A percentile compares a stretch with the other conserved stretches of the same genome.
phyloP scores from a whole-genome alignment of 2,797 vertebrate genomes.

The Podarcis siculus region DNA sequence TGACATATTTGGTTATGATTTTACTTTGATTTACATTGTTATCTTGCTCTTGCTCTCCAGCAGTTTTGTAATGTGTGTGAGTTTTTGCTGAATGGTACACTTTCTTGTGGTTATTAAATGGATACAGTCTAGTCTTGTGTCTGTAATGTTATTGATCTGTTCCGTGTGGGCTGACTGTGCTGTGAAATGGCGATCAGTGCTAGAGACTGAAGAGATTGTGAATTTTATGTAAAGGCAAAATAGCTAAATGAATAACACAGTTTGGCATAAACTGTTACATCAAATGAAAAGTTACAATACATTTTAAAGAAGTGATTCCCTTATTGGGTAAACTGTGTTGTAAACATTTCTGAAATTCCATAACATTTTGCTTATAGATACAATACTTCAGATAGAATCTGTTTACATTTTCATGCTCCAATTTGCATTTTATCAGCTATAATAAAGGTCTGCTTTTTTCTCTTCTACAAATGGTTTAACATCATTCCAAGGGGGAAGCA shows the following conservation, averaged over 20 bases:
- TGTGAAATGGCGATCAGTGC: slow-evolving; percentile 79
- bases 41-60: slow-evolving; percentile 31
- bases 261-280: slow-evolving; percentile 61
- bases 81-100: slow-evolving; percentile 80
- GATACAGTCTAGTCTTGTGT: slow-evolving; percentile 80
- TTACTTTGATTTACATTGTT: slow-evolving; percentile 53
- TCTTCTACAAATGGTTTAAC: neutral
- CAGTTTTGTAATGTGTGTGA: slow-evolving; percentile 49
- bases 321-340: neutral
- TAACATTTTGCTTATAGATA: neutral
- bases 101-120: slow-evolving; percentile 84
- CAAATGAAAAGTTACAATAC: neutral
- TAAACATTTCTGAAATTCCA: neutral
- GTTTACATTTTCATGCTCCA: neutral
- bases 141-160: slow-evolving; percentile 83
- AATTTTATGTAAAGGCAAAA: slow-evolving; percentile 54
- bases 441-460: neutral
- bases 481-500: slow-evolving; percentile 32
- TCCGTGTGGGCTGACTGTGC: slow-evolving; percentile 75
- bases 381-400: slow-evolving; percentile 17
- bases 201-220: slow-evolving; percentile 68
- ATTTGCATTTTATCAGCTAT: slow-evolving; percentile 27
- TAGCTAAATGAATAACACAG: slow-evolving; percentile 42
- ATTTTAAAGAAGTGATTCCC: neutral
- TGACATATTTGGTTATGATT: slow-evolving; percentile 49